Evolutionary conservation across 2,888 invertebrate genomes (phyloP).

Genomic region (Meiosimyza decipiens): DNA sequence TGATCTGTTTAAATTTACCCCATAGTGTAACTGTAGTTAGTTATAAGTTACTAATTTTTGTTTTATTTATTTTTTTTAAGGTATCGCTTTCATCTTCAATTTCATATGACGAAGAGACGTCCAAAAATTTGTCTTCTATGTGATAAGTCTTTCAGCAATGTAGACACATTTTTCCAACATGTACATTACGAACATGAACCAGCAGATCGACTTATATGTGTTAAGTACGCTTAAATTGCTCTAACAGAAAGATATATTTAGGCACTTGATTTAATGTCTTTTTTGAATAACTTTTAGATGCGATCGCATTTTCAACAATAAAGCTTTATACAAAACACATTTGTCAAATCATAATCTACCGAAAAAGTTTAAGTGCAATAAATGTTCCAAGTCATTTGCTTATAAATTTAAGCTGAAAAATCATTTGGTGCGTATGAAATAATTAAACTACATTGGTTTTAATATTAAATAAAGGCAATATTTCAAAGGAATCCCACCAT

Average conservation of each 20-base stretch:
- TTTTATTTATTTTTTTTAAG: constrained; percentile 45
- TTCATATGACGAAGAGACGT: constrained; percentile 59
- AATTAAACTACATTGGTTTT: no score
- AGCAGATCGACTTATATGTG: constrained; percentile 52
- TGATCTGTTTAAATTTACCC: no score
- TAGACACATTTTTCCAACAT: constrained; percentile 62
- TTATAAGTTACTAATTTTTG: neutral
- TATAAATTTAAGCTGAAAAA: constrained; percentile 50
- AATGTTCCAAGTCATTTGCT: constrained; percentile 50
- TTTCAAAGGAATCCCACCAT: constrained; percentile 37
- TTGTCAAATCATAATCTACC: constrained; percentile 48
- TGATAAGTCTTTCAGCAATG: constrained; percentile 53
- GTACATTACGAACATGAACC: constrained; percentile 60
- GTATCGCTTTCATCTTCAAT: constrained; percentile 63
- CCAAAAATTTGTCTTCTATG: constrained; percentile 62
- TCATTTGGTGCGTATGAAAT: constrained; percentile 52
- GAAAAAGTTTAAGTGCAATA: constrained; percentile 46
- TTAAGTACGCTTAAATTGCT: constrained; percentile 41
- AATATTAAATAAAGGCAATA: constrained; percentile 37
- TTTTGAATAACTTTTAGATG: constrained; percentile 50
- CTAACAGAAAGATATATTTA: neutral
- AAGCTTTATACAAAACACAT: constrained; percentile 46
- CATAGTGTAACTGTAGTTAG: neutral
- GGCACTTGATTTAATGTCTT: neutral
- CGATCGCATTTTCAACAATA: constrained; percentile 55